Evolutionary conservation across 2,797 vertebrate genomes (phyloP), one percentile per base, ranked within the genome.

Genomic region (Graptemys geographica): DNA sequence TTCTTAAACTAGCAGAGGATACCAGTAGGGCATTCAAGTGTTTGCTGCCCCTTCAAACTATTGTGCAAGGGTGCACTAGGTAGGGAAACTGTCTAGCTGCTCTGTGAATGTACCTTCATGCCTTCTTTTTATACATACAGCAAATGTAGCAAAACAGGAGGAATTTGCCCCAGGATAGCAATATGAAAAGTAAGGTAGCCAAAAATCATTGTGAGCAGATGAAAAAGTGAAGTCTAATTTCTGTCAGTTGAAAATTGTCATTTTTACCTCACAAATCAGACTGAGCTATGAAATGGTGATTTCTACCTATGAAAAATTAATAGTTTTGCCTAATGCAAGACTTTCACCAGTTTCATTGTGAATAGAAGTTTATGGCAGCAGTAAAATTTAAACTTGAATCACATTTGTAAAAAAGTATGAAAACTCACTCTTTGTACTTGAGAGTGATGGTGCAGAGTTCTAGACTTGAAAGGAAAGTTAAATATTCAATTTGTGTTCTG

Each of bases 311-410:
- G 76, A n/a, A 62, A 33, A 79, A 62, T 33, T 86, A 49, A 62
- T 15, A 62, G 15, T 62, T 62, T 87, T 87, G 16, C 10, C 47
- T 25, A 12, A 62, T 33, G n/a, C 23, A 72, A 53, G 87, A 37
- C 55, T 76, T 62, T 89, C 33, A 37, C 27, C 31, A 4, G 23
- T 59, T 28, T 10, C 3, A 11, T 11, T 4, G 52, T 12, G 1
- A 82, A 65, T 80, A 51, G 3, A 2, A 5, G 1, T 37, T 86
- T 83, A 47, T 72, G 19, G 8, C 3, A 74, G 37, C 10, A 18
- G 21, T 81, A 3, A 85, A 76, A 72, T 5, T 2, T 59, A 21
- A 7, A 0, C 0, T 2, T 56, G 0, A 0, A 16, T 78, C 44
- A 78, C 4, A 62, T 76, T 79, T 81, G 1, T 87, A 81, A 33